These are phyloP conservation scores for Pangasius macronema DNA, from an alignment of 2,797 vertebrate species.

Conservation along the genomic window DNA sequence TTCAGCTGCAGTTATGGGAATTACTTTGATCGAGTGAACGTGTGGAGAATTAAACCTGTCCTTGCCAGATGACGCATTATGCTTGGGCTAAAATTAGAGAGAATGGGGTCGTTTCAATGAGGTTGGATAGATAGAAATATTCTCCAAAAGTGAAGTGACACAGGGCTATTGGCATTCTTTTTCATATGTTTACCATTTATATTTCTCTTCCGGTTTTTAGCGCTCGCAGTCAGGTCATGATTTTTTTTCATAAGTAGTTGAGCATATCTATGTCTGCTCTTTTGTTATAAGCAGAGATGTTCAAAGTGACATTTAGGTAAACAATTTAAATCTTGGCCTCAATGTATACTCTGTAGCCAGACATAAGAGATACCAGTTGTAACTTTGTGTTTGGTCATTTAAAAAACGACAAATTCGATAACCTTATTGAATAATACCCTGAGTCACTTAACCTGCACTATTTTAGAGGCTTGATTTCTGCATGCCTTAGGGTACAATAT, in stretches of 20 bases:
- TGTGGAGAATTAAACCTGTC: conserved; percentile 22
- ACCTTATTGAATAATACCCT: neutral
- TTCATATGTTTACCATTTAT: neutral
- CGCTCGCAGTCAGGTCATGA: neutral
- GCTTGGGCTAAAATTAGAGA: conserved; percentile 19
- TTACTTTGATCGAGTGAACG: conserved; percentile 21
- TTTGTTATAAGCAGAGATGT: neutral
- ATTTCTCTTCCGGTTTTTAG: neutral
- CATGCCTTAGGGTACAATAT: conserved; percentile 5
- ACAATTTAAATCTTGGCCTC: neutral
- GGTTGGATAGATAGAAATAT: neutral
- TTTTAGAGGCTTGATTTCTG: neutral
- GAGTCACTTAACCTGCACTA: conserved; percentile 7
- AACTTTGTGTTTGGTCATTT: neutral
- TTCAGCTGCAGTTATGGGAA: neutral
- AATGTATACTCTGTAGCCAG: neutral
- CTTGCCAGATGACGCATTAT: conserved; percentile 3
- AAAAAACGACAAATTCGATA: neutral
- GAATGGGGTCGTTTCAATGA: conserved; percentile 1
- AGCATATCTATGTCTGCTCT: neutral
- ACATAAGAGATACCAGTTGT: neutral
- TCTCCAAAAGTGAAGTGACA: neutral
- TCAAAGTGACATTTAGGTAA: neutral
- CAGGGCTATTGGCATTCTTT: neutral
- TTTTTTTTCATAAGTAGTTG: neutral